Evolutionary conservation across 2,113 vertebrate species (phyloP), one percentile per base, ranked within the genome.

Genomic region (Notothenia rossii): DNA sequence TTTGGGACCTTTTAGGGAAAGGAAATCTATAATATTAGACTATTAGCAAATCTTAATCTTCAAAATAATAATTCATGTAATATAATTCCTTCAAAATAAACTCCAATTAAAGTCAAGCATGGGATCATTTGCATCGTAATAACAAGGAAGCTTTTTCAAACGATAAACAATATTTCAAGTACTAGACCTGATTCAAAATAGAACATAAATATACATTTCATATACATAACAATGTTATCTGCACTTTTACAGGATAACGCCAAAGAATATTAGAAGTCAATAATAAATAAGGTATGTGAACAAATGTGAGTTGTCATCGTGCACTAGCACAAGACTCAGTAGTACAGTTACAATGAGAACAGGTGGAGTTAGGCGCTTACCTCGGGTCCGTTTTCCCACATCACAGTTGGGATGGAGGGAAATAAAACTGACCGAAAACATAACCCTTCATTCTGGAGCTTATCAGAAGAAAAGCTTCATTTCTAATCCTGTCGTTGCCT

Each of bases 231-330:
- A 72, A 82, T 73, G 77, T 55, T 67, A 73, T 75, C 81, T 84
- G 89, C 70, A 77, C 62, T 75, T 81, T 50, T 80, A 88, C 75
- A 87, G 66, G 77, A 82, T 81, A 86, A 84, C 78, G 71, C 71
- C 77, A 84, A 90, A 89, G 71, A 88, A 70, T 83, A 90, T 89
- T 81, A 89, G 83, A 89, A 68, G 69, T 82, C 81, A 86, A 91
- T 88, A 94, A 94, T 92, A 94, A 94, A 94, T 93, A 93, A 89
- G 67, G 75, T 18, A 18, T 65, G 75, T 86, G 73, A 88, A 84
- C 36, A 79, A 45, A 81, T 71, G 79, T 77, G 70, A 60, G 45
- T 76, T 71, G 81, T 82, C 61, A 3, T 71, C 36, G 89, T 88
- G 84, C 89, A 72, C 59, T 5, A 83, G 82, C 82, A 91, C 78